Base-by-base conservation (phyloP, 2,113 vertebrate species). In the Manacus vitellinus region DNA sequence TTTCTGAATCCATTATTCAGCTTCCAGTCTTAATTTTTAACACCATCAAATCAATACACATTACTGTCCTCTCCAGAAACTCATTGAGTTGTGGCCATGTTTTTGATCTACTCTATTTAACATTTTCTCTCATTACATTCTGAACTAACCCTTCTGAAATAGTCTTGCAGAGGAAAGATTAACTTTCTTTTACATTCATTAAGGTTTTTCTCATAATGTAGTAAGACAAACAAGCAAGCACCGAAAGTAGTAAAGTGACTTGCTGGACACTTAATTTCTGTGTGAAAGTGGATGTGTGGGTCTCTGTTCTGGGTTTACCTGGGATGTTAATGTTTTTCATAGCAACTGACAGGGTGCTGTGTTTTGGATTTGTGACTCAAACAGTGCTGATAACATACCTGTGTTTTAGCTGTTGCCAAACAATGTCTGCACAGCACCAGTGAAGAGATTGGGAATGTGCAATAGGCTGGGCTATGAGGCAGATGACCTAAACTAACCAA, bases 171-270 rank as follows among this genome's bases (percentile, higher is more conserved):
- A 59, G 14, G 27, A 72, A 62, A 80, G 24, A 49, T n/a, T 54
- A 37, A 31, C 23, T 39, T 85, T 47, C 22, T 79, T 78, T 59
- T 37, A 44, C 10, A 6, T 14, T 70, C 2, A 2, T 70, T 61
- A 55, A 68, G 23, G 7, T 61, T 51, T 72, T 66, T 74, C 55
- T 62, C 2, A 0, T 37, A 46, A 58, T 0, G 0, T 2, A 22
- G 14, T 82, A 63, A 81, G 93, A 52, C 39, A 85, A 78, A 11
- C 10, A 71, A 73, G 4, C 72, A 52, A 72, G 19, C 31, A 14
- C 37, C 70, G 35, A 44, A 82, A 92, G 24, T 31, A 5, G 1
- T 67, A 31, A 82, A 39, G 8, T 44, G 28, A 31, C 3, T 1
- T 63, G 44, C 39, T 83, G 47, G 52, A 44, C 28, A 24, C 35